These are phyloP conservation scores for Zosterops lateralis DNA, from an alignment of 2,113 vertebrate species.

Conservation along the genomic window DNA sequence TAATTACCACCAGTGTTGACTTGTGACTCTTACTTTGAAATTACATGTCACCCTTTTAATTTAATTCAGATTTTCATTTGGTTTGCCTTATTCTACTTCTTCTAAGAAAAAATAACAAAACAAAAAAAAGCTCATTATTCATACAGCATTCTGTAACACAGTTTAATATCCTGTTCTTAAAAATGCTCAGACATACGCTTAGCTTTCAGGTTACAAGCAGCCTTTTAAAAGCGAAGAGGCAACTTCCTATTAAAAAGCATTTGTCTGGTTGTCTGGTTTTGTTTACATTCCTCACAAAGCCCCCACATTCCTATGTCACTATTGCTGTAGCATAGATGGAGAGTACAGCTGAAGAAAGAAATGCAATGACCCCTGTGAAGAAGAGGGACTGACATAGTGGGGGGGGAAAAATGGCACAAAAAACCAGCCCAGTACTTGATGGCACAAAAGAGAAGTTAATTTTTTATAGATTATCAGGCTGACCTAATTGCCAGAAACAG, in stretches of 20 bases:
- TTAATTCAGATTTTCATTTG: constrained; percentile 29
- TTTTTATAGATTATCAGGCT: not conserved
- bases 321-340: not conserved
- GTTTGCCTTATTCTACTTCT: not conserved
- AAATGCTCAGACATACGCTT: not conserved
- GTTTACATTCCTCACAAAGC: not conserved
- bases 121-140: not conserved
- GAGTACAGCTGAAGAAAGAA: not conserved
- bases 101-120: not conserved
- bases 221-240: not conserved
- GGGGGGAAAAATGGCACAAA: not conserved
- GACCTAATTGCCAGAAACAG: not conserved
- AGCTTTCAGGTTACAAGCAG: not conserved
- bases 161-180: not conserved
- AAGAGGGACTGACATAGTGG: not conserved
- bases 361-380: not conserved
- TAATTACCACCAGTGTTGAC: constrained; percentile 48
- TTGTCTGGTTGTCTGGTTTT: not conserved
- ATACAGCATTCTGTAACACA: not conserved
- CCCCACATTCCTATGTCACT: not conserved
- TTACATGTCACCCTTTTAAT: constrained; percentile 26
- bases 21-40: constrained; percentile 43
- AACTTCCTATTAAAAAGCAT: not conserved
- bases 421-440: not conserved
- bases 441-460: not conserved